Evolutionary conservation across 2,797 vertebrate species (phyloP).

Genomic region (Parambassis ranga): DNA sequence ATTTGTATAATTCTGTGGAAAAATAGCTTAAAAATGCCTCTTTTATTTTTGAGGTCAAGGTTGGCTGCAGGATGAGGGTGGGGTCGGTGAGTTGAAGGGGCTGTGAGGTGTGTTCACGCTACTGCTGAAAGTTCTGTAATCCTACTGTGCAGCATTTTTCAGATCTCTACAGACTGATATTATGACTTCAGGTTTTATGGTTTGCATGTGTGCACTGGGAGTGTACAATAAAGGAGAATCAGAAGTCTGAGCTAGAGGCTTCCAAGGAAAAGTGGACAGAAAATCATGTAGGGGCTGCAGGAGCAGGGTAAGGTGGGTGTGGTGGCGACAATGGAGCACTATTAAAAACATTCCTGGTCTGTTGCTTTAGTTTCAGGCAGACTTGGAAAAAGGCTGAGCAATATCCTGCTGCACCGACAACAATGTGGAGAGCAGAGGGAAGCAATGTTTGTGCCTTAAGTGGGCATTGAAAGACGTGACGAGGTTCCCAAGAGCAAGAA

Average conservation of each 20-base stretch:
- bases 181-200: too few relatives aligned
- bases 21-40: too few relatives aligned
- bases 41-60: too few relatives aligned
- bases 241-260: background rate
- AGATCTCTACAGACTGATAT: too few relatives aligned
- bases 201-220: too few relatives aligned
- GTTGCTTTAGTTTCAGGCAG: background rate
- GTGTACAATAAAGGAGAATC: background rate
- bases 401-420: constrained; percentile 23
- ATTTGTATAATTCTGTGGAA: too few relatives aligned
- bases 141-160: too few relatives aligned
- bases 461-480: background rate
- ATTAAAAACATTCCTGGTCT: constrained; percentile 20
- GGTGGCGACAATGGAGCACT: constrained; percentile 9
- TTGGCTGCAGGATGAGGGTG: too few relatives aligned
- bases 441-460: background rate
- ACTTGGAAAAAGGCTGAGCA: background rate
- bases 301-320: background rate
- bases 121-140: too few relatives aligned
- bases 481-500: too few relatives aligned
- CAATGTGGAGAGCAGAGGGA: background rate
- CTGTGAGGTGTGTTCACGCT: too few relatives aligned
- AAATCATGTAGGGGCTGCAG: background rate
- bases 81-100: too few relatives aligned
- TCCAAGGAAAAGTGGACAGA: background rate